These are phyloP conservation scores for Paraplagusia blochii DNA, from an alignment of 2,113 vertebrate species.

Conservation along the genomic window DNA sequence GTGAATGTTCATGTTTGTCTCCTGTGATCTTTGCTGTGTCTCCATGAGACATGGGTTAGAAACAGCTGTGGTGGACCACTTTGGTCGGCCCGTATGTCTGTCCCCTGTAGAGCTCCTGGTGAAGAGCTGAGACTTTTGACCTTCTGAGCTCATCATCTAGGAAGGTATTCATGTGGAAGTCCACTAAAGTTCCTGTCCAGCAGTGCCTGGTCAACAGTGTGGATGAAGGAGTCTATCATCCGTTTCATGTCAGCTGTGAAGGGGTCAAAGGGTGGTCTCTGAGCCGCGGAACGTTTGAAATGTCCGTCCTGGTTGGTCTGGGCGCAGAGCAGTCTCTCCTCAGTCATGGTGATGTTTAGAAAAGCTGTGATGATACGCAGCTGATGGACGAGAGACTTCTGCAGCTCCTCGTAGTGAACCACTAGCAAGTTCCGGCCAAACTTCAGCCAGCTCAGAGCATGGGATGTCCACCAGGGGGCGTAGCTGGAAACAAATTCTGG, in stretches of 20 bases:
- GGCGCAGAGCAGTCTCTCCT: constrained; percentile 90
- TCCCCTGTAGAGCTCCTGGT: constrained; percentile 1
- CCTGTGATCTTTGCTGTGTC: constrained; percentile 16
- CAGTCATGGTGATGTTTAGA: constrained; percentile 75
- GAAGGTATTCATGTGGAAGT: constrained; percentile 85
- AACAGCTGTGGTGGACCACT: constrained; percentile 35
- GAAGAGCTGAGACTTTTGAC: constrained; percentile 20
- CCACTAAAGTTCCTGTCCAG: constrained; percentile 83
- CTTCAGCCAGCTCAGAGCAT: constrained; percentile 91
- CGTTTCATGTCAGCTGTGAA: constrained; percentile 86
- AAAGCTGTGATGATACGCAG: constrained; percentile 84
- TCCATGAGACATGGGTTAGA: constrained; percentile 13
- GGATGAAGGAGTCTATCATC: constrained; percentile 81
- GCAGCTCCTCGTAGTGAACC: constrained; percentile 92
- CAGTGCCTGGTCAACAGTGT: constrained; percentile 82
- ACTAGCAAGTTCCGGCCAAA: constrained; percentile 85
- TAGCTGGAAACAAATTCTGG: constrained; percentile 93
- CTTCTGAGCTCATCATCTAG: constrained; percentile 80
- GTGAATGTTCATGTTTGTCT: constrained; percentile 22
- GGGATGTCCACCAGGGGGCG: constrained; percentile 94
- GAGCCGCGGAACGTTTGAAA: constrained; percentile 87
- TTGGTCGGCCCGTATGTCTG: constrained; percentile 15
- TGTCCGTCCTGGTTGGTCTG: constrained; percentile 92
- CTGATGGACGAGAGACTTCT: constrained; percentile 81
- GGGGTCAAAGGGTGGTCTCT: constrained; percentile 84